A percentile compares a stretch with the other conserved stretches of the same genome.
Conservation (phyloP, 2,797 vertebrate genomes). For the Crotalus adamanteus region DNA sequence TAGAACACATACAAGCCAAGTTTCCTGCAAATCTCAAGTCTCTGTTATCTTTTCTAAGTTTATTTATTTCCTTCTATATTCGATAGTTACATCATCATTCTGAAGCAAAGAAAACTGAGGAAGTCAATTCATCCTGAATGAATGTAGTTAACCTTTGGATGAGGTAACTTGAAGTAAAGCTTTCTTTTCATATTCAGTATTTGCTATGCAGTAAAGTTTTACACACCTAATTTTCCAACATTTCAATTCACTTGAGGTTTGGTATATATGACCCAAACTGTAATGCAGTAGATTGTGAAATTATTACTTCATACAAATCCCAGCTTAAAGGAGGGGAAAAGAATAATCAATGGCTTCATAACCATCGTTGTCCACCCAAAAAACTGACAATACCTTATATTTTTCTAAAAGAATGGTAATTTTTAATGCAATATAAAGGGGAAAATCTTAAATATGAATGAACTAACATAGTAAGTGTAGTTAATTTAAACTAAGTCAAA, state of each 20-base stretch:
- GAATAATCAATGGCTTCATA: too few species aligned
- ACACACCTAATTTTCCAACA: not conserved
- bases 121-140: not conserved
- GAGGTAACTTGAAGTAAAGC: not conserved
- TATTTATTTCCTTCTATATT: not conserved
- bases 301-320: not conserved
- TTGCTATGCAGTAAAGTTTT: not conserved
- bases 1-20: not conserved
- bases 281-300: not conserved
- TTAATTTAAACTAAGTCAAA: not conserved
- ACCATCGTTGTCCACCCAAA: too few species aligned
- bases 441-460: not conserved
- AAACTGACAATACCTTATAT: too few species aligned
- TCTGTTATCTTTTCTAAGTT: not conserved
- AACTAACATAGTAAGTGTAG: not conserved
- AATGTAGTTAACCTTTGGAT: not conserved
- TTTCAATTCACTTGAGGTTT: not conserved
- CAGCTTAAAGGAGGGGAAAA: not conserved
- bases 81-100: not conserved
- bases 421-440: not conserved
- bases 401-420: not conserved
- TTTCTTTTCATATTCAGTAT: not conserved
- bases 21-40: not conserved
- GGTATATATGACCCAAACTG: not conserved
- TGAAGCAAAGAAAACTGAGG: not conserved